Percentiles rank a stretch among this genome's conserved stretches.
phyloP scores from a whole-genome alignment of 2,113 vertebrate species.

The Percopsis transmontana region DNA sequence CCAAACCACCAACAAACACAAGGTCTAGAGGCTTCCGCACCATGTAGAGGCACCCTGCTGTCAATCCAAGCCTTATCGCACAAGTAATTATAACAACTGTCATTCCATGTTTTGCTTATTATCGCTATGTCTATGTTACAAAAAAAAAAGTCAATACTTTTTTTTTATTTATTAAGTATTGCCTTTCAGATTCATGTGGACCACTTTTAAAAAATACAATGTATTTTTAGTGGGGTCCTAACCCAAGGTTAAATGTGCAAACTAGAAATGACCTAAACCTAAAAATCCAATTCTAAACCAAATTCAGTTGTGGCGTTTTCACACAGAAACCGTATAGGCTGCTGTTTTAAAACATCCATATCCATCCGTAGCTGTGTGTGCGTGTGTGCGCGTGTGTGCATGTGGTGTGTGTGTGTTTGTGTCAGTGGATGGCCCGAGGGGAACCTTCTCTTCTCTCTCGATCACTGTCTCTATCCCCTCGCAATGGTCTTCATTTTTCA shows the following conservation, averaged over 20 bases:
- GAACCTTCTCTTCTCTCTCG: slow-evolving; percentile 31
- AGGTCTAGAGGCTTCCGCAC: no score
- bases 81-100: neutral
- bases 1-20: slow-evolving; percentile 10
- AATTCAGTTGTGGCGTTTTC: no score
- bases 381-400: slow-evolving; percentile 1
- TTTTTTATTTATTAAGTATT: no score
- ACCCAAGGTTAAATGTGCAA: no score
- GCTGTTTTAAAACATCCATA: slow-evolving; percentile 18
- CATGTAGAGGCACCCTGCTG: neutral
- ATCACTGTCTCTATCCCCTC: slow-evolving; percentile 45
- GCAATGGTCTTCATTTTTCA: slow-evolving; percentile 45
- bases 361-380: no score
- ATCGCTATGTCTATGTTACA: no score
- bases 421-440: neutral
- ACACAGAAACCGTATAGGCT: neutral
- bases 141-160: no score
- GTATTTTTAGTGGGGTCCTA: no score
- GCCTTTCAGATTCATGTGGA: no score
- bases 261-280: no score
- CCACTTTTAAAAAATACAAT: no score
- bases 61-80: slow-evolving; percentile 31
- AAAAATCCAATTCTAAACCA: no score
- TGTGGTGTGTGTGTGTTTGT: slow-evolving; percentile 36
- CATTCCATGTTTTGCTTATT: neutral